A percentile compares a stretch with the other conserved stretches of the same genome.
These are phyloP conservation scores for Microcebus tavaratra DNA, from an alignment of 2,113 vertebrate species.

Conservation along the genomic window DNA sequence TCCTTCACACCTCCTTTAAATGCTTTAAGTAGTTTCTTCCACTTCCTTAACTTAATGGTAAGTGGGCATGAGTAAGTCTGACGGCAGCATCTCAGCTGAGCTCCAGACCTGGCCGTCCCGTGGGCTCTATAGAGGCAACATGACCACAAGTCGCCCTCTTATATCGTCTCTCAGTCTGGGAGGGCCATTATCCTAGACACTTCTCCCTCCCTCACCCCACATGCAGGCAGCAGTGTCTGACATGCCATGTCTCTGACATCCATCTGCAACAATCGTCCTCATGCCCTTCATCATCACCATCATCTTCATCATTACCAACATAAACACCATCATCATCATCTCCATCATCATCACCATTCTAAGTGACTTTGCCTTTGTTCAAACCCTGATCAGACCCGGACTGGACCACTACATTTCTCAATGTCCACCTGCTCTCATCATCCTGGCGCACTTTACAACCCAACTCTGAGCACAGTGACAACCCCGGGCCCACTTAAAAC, in stretches of 20 bases:
- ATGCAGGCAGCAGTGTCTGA: not conserved
- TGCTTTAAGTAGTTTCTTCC: not conserved
- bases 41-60: not conserved
- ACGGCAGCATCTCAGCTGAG: too few species aligned
- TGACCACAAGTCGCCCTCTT: not conserved
- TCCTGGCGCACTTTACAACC: too few species aligned
- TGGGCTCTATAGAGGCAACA: not conserved
- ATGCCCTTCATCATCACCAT: not conserved
- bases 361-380: not conserved
- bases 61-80: not conserved
- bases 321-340: too few species aligned
- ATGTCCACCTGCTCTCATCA: too few species aligned
- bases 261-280: not conserved
- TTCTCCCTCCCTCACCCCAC: not conserved
- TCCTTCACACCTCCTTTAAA: not conserved
- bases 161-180: not conserved
- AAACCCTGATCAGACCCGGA: not conserved
- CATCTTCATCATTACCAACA: too few species aligned
- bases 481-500: not conserved
- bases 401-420: not conserved
- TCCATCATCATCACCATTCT: too few species aligned
- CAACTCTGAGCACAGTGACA: not conserved
- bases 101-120: not conserved
- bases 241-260: not conserved
- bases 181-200: not conserved